These are phyloP conservation scores for Ochropleura plecta DNA, from an alignment of 2,888 invertebrate genomes.

Conservation along the genomic window DNA sequence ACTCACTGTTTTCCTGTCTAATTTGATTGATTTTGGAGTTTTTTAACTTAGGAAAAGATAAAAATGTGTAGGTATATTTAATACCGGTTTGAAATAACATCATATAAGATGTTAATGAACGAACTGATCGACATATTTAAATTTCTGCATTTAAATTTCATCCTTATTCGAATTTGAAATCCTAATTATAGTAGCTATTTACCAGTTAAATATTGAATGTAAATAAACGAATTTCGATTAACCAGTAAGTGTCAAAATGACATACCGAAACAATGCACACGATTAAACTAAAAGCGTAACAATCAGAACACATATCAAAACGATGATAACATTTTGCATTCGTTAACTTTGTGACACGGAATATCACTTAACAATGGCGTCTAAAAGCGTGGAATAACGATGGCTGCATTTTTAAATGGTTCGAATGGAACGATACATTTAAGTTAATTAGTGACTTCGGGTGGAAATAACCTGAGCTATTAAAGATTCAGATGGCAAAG, in stretches of 20 bases:
- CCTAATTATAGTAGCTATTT: not conserved
- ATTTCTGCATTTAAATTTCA: too few relatives aligned
- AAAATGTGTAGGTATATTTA: not conserved
- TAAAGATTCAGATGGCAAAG: slow-evolving; percentile 87
- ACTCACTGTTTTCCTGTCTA: slow-evolving; percentile 70
- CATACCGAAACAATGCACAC: slow-evolving; percentile 24
- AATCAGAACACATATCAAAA: slow-evolving; percentile 41
- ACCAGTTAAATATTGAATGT: not conserved
- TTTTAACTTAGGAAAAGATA: slow-evolving; percentile 28
- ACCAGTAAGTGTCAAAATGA: slow-evolving; percentile 36
- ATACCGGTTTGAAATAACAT: too few relatives aligned
- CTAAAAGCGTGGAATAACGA: slow-evolving; percentile 50
- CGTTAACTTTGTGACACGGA: slow-evolving; percentile 49
- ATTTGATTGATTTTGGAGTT: slow-evolving; percentile 76
- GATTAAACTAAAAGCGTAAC: slow-evolving; percentile 37
- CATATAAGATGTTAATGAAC: too few relatives aligned
- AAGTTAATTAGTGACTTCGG: slow-evolving; percentile 82
- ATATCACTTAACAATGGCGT: slow-evolving; percentile 50
- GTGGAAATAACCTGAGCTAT: slow-evolving; percentile 82
- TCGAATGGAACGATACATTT: slow-evolving; percentile 64
- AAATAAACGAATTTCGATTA: slow-evolving; percentile 15
- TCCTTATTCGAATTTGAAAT: not conserved
- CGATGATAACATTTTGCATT: slow-evolving; percentile 44
- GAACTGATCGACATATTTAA: too few relatives aligned
- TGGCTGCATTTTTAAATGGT: slow-evolving; percentile 62